Evolutionary conservation across 2,113 vertebrate genomes (phyloP).

Genomic region (Aegithalos caudatus): DNA sequence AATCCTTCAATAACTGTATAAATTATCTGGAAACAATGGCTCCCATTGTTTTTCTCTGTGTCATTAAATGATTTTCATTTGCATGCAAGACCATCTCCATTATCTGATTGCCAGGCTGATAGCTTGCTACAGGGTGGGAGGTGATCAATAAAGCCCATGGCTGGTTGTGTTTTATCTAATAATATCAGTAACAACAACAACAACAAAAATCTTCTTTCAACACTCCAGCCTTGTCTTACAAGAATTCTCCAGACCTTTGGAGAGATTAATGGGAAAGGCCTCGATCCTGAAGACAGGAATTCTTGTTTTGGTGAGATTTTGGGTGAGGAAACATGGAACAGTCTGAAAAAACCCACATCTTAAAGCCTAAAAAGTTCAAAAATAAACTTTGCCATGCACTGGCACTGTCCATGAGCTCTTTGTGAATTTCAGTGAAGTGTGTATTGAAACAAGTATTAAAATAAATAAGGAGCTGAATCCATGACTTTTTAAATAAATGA

Average conservation of each 20-base stretch:
- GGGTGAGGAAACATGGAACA: background rate
- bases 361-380: background rate
- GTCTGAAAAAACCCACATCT: background rate
- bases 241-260: background rate
- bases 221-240: background rate
- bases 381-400: background rate
- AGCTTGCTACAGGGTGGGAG: background rate
- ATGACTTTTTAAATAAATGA: background rate
- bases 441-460: accelerated
- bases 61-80: conserved; percentile 11
- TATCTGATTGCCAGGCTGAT: background rate
- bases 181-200: background rate
- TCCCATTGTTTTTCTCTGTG: background rate
- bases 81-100: background rate
- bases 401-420: background rate
- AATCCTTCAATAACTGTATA: background rate
- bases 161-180: background rate
- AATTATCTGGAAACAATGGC: conserved; percentile 18
- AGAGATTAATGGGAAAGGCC: background rate
- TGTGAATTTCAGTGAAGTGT: background rate
- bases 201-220: background rate
- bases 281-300: background rate
- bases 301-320: background rate
- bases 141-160: background rate
- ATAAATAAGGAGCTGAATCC: background rate